Evolutionary conservation across 2,113 vertebrate genomes (phyloP).

Genomic region (Platichthys stellatus): DNA sequence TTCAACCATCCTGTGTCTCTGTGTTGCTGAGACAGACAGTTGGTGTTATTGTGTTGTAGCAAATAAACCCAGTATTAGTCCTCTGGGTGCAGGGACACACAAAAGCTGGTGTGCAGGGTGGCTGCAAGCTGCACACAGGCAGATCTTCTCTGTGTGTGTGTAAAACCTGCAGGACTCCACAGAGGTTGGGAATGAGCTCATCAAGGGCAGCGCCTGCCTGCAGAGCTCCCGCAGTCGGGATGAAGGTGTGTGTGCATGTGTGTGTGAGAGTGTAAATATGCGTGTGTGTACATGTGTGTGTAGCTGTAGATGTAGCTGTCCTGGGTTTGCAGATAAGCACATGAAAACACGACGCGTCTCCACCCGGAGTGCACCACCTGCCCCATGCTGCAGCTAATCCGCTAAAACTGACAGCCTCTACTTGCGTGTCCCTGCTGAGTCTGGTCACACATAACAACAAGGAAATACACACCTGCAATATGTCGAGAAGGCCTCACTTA

Average conservation of each 20-base stretch:
- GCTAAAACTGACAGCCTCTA: conserved; percentile 52
- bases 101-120: not conserved
- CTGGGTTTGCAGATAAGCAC: conserved; percentile 68
- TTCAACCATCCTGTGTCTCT: conserved; percentile 7
- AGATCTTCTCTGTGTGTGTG: conserved; percentile 5
- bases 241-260: conserved; percentile 21
- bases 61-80: conserved; percentile 38
- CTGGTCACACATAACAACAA: conserved; percentile 37
- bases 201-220: conserved; percentile 57
- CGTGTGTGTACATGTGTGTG: conserved; percentile 28
- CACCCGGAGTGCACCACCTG: conserved; percentile 52
- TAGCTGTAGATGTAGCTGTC: conserved; percentile 15
- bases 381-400: conserved; percentile 54
- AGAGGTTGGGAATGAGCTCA: conserved; percentile 59
- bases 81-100: conserved; percentile 1
- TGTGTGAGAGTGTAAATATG: conserved; percentile 15
- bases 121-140: conserved; percentile 21
- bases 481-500: not conserved
- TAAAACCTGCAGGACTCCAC: conserved; percentile 48
- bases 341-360: conserved; percentile 37
- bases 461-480: not conserved
- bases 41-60: conserved; percentile 17
- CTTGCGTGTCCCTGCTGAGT: conserved; percentile 29
- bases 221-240: conserved; percentile 49
- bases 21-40: not conserved